Percentiles rank a stretch among this genome's conserved stretches.
Conservation (phyloP, 2,888 invertebrate species). For the Chrysolina haemoptera region DNA sequence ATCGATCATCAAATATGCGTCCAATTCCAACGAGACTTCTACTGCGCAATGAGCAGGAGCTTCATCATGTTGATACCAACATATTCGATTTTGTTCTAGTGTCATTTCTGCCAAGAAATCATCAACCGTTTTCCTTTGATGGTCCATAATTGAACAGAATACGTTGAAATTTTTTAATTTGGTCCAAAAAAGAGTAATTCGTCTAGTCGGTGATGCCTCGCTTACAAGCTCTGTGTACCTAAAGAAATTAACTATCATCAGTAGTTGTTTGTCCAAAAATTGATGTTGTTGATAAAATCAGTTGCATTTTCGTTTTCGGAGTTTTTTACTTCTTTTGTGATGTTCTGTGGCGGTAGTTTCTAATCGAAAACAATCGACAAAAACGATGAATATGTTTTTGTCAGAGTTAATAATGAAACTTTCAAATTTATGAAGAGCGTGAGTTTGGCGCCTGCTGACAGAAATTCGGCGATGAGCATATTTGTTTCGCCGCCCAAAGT, state of each 20-base stretch:
- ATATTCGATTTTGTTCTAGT: no score
- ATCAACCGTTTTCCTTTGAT: no score
- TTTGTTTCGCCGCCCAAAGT: constrained; percentile 62
- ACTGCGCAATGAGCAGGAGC: no score
- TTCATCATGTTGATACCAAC: no score
- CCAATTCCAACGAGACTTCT: no score
- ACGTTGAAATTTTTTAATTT: no score
- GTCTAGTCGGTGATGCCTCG: no score
- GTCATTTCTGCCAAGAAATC: no score
- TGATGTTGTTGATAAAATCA: constrained; percentile 25
- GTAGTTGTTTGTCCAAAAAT: constrained; percentile 34
- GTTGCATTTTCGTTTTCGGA: constrained; percentile 8
- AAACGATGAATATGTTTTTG: constrained; percentile 64
- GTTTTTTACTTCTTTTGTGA: constrained; percentile 38
- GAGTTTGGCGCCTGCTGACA: constrained; percentile 57
- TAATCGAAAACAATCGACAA: constrained; percentile 63
- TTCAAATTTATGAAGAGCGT: constrained; percentile 62
- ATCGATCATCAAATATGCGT: no score
- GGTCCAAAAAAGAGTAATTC: no score
- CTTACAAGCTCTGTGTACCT: no score
- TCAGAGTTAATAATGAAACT: constrained; percentile 62
- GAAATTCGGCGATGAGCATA: constrained; percentile 52
- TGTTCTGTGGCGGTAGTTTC: constrained; percentile 68
- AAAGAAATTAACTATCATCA: constrained; percentile 34
- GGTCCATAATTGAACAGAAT: no score